Conservation (phyloP, 2,888 invertebrate species). For the Drosophila mimetica region DNA sequence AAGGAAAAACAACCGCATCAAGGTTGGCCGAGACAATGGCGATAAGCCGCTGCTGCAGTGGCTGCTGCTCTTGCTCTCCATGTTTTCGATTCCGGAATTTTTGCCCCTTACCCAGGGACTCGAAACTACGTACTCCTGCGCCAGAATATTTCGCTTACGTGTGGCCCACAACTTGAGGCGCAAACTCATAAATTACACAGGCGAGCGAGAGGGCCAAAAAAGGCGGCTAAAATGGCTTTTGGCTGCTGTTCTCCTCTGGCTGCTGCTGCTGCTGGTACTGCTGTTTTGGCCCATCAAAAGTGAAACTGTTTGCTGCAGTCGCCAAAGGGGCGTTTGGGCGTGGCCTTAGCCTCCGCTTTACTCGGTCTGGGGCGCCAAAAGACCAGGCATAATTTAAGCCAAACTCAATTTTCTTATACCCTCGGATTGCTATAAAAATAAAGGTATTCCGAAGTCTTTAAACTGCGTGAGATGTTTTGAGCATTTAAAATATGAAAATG, state of each 20-base stretch:
- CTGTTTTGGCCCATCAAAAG: slow-evolving; percentile 55
- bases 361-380: slow-evolving; percentile 56
- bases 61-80: slow-evolving; percentile 13
- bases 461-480: background rate
- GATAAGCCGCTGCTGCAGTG: slow-evolving; percentile 68
- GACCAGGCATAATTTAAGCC: slow-evolving; percentile 67
- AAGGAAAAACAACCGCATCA: slow-evolving; percentile 19
- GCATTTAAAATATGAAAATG: too few species aligned
- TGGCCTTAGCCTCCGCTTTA: slow-evolving; percentile 49
- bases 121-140: background rate
- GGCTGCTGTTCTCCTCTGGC: slow-evolving; percentile 54
- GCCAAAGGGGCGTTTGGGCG: slow-evolving; percentile 64
- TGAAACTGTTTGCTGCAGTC: slow-evolving; percentile 76
- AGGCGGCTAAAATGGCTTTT: slow-evolving; percentile 70
- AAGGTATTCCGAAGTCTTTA: background rate
- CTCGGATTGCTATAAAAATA: slow-evolving; percentile 12
- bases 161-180: slow-evolving; percentile 71
- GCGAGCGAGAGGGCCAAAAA: slow-evolving; percentile 26
- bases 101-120: slow-evolving; percentile 2
- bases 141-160: slow-evolving; percentile 44
- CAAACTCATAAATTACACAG: slow-evolving; percentile 75
- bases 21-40: slow-evolving; percentile 64
- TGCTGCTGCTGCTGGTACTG: slow-evolving; percentile 28
- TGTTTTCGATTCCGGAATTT: slow-evolving; percentile 12
- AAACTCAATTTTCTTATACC: slow-evolving; percentile 70